Evolutionary conservation across 2,888 invertebrate species (phyloP).

Genomic region (Cybosia mesomella): DNA sequence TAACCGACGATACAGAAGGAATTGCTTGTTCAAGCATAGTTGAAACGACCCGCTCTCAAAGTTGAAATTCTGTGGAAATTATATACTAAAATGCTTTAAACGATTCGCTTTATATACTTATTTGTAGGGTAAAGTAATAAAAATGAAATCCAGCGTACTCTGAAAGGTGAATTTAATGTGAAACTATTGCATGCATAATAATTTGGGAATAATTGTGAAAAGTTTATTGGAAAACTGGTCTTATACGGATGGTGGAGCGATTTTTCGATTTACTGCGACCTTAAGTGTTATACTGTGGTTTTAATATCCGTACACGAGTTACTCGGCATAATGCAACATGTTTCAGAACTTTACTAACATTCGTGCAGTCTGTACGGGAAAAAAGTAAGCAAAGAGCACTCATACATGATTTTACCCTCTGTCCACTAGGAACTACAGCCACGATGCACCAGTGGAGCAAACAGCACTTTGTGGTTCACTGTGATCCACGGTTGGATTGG

Average conservation of each 20-base stretch:
- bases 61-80: neutral
- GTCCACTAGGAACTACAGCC: too few species aligned
- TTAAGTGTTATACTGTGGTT: neutral
- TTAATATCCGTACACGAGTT: neutral
- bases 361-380: too few species aligned
- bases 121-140: neutral
- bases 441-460: too few species aligned
- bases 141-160: neutral
- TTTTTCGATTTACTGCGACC: neutral
- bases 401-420: too few species aligned
- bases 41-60: neutral
- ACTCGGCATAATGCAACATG: too few species aligned
- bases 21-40: neutral
- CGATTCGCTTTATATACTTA: neutral
- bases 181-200: neutral
- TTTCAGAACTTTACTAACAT: too few species aligned
- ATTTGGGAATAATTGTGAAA: neutral
- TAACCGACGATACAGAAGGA: neutral
- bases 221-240: neutral
- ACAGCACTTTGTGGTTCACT: too few species aligned
- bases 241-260: neutral
- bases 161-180: neutral
- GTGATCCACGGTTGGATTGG: too few species aligned
- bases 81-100: conserved; percentile 10
- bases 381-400: too few species aligned